phyloP scores from a whole-genome alignment of 2,888 invertebrate genomes.

The Drosophila subsilvestris region DNA sequence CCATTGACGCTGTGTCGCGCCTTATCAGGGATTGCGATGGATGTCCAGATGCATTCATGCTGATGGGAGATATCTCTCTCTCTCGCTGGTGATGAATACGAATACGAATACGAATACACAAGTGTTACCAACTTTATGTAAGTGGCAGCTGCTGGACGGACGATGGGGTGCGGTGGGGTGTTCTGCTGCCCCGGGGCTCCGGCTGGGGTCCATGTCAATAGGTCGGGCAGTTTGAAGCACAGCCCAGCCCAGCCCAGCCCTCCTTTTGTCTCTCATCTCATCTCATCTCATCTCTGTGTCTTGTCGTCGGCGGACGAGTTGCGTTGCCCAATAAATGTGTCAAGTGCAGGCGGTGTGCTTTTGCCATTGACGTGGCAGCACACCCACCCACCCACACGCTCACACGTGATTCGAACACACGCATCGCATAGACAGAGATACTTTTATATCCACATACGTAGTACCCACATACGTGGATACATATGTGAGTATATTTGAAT shows the following conservation, averaged over 20 bases:
- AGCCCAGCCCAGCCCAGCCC: conserved; percentile 35
- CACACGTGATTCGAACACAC: conserved; percentile 33
- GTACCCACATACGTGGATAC: neutral
- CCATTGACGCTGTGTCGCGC: conserved; percentile 3
- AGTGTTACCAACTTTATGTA: conserved; percentile 43
- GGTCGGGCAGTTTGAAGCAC: conserved; percentile 58
- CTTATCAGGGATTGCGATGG: conserved; percentile 14
- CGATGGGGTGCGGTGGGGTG: neutral
- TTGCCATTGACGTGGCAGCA: conserved; percentile 74
- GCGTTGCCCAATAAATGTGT: conserved; percentile 76
- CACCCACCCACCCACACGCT: conserved; percentile 37
- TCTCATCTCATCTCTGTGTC: neutral
- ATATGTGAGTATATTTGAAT: conserved; percentile 4
- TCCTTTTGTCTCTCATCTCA: conserved; percentile 59
- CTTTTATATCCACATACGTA: neutral
- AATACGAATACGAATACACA: conserved; percentile 18
- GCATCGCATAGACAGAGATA: neutral
- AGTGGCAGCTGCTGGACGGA: conserved; percentile 21
- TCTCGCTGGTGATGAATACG: conserved; percentile 26
- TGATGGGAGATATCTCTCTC: conserved; percentile 33
- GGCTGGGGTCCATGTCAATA: conserved; percentile 51
- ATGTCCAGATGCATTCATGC: conserved; percentile 5
- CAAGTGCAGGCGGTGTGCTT: conserved; percentile 72
- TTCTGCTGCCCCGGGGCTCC: neutral
- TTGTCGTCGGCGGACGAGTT: conserved; percentile 17